These are phyloP conservation scores for Harpegnathos saltator DNA, from an alignment of 1,140 invertebrate species.

Conservation along the genomic window DNA sequence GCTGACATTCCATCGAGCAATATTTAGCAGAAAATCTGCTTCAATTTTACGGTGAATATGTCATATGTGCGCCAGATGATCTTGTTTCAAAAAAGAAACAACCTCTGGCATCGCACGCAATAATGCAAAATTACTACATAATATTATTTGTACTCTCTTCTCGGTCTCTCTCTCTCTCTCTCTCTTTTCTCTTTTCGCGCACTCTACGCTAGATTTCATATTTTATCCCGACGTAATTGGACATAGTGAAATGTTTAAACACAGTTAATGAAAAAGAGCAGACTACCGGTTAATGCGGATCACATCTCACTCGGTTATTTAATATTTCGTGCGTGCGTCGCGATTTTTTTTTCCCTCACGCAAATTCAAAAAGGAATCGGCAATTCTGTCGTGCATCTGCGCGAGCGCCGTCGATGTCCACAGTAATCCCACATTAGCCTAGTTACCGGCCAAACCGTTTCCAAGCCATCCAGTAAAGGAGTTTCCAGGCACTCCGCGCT, in stretches of 20 bases:
- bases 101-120: background rate
- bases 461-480: conserved; percentile 30
- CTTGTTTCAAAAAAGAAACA: background rate
- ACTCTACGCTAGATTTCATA: background rate
- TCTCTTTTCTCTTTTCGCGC: background rate
- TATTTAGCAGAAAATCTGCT: background rate
- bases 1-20: background rate
- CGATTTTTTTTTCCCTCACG: conserved; percentile 12
- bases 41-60: background rate
- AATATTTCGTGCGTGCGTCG: background rate
- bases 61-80: background rate
- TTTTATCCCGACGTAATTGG: conserved; percentile 17
- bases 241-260: conserved; percentile 22
- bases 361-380: conserved; percentile 33
- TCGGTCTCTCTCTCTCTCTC: no score
- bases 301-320: conserved; percentile 8
- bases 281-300: conserved; percentile 48
- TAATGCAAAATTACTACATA: background rate
- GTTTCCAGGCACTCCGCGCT: background rate
- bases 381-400: conserved; percentile 33
- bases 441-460: conserved; percentile 62
- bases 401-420: conserved; percentile 36
- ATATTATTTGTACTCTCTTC: background rate
- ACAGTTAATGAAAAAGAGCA: conserved; percentile 20
- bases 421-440: conserved; percentile 69